phyloP scores from a whole-genome alignment of 2,888 invertebrate species.

The Sisyra terminalis region DNA sequence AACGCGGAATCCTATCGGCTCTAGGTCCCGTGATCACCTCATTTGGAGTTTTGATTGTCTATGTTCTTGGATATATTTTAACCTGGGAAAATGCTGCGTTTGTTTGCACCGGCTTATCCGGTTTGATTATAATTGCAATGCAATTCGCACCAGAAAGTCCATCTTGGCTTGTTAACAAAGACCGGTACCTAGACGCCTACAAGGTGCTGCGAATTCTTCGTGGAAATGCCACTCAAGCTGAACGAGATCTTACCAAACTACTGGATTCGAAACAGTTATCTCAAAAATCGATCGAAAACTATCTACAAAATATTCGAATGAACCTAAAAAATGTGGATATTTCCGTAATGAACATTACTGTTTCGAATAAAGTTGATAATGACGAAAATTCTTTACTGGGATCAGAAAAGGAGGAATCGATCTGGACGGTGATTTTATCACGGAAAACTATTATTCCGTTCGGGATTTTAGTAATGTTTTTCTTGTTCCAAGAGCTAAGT shows the following conservation, averaged over 20 bases:
- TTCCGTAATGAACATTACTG: constrained; percentile 18
- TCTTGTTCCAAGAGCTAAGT: constrained; percentile 52
- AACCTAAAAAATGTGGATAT: constrained; percentile 13
- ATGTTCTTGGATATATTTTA: constrained; percentile 46
- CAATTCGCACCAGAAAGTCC: constrained; percentile 54
- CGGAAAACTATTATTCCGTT: constrained; percentile 50
- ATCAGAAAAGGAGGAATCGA: not conserved
- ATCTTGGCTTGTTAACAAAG: constrained; percentile 40
- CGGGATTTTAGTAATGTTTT: constrained; percentile 42
- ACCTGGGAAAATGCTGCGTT: constrained; percentile 50
- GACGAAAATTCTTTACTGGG: not conserved
- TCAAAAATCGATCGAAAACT: constrained; percentile 14
- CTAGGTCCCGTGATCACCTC: constrained; percentile 54
- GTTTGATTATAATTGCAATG: constrained; percentile 38
- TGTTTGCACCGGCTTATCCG: constrained; percentile 39
- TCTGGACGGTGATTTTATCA: constrained; percentile 22
- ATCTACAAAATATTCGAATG: constrained; percentile 15
- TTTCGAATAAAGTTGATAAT: constrained; percentile 19
- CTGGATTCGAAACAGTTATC: constrained; percentile 22
- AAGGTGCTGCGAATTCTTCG: constrained; percentile 46
- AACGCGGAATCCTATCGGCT: constrained; percentile 50
- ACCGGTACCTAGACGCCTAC: constrained; percentile 41
- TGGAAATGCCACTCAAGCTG: constrained; percentile 41
- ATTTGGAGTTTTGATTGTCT: constrained; percentile 52
- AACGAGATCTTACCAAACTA: constrained; percentile 44